Percentiles rank a stretch among this genome's conserved stretches.
Conservation (phyloP, 2,113 vertebrate genomes). For the Crotalus viridis region DNA sequence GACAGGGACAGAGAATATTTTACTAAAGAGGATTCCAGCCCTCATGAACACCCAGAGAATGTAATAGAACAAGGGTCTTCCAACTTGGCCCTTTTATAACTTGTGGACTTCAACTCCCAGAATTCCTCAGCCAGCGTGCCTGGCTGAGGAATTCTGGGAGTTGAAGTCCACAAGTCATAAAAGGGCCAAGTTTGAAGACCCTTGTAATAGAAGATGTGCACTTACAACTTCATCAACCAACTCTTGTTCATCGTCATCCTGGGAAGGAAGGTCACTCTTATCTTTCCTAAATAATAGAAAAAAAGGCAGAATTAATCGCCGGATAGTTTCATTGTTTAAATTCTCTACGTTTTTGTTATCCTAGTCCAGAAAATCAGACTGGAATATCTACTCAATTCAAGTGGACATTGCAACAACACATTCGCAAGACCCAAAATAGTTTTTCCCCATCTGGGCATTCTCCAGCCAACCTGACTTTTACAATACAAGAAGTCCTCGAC, state of each 20-base stretch:
- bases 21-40: not conserved
- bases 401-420: not conserved
- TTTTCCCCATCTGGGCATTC: not conserved
- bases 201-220: fast-evolving
- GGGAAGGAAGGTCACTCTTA: constrained; percentile 29
- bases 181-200: too few relatives aligned
- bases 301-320: not conserved
- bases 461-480: not conserved
- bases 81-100: too few relatives aligned
- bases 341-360: not conserved
- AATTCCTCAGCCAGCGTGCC: too few relatives aligned
- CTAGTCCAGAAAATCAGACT: not conserved
- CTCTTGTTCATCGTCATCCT: not conserved
- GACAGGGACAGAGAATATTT: not conserved
- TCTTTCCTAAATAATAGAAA: constrained; percentile 49
- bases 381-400: not conserved
- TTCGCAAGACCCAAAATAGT: not conserved
- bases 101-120: too few relatives aligned
- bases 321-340: not conserved
- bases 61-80: too few relatives aligned
- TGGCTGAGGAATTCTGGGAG: too few relatives aligned
- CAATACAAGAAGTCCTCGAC: too few relatives aligned
- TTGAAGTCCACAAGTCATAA: too few relatives aligned
- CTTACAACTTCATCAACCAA: constrained; percentile 61
- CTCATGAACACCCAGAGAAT: not conserved